phyloP scores from a whole-genome alignment of 2,888 invertebrate species.

The Barypeithes pellucidus region DNA sequence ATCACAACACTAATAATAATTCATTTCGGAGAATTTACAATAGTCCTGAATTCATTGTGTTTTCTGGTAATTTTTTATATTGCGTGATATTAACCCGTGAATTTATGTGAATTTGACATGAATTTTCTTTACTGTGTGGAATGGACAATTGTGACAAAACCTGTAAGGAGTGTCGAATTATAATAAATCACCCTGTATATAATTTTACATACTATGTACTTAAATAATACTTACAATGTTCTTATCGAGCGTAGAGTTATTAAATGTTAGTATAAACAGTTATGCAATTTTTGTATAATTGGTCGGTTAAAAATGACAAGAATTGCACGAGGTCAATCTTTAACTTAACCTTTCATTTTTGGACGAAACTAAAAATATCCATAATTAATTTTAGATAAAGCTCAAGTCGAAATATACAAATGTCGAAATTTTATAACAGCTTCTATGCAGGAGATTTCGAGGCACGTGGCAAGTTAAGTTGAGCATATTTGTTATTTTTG shows the following conservation, averaged over 20 bases:
- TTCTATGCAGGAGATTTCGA: slow-evolving; percentile 38
- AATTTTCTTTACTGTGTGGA: too few relatives aligned
- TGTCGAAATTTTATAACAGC: slow-evolving; percentile 25
- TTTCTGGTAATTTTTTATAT: too few relatives aligned
- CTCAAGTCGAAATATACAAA: not conserved
- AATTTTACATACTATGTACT: not conserved
- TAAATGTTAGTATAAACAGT: not conserved
- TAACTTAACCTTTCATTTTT: slow-evolving; percentile 15
- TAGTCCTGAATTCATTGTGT: too few relatives aligned
- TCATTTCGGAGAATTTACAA: too few relatives aligned
- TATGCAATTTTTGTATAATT: slow-evolving; percentile 7
- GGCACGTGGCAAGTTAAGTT: slow-evolving; percentile 33
- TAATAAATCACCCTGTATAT: not conserved
- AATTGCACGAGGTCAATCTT: not conserved
- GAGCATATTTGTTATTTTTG: slow-evolving; percentile 8
- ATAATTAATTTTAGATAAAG: slow-evolving; percentile 31
- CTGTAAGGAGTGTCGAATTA: not conserved
- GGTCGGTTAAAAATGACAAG: not conserved
- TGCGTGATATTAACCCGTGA: too few relatives aligned
- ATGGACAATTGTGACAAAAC: too few relatives aligned
- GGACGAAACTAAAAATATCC: slow-evolving; percentile 35
- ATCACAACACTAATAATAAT: too few relatives aligned
- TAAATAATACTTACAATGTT: too few relatives aligned
- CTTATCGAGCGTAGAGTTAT: not conserved
- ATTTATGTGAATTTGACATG: too few relatives aligned